Conservation (phyloP, 2,888 invertebrate species). For the Caenorhabditis plicata region DNA sequence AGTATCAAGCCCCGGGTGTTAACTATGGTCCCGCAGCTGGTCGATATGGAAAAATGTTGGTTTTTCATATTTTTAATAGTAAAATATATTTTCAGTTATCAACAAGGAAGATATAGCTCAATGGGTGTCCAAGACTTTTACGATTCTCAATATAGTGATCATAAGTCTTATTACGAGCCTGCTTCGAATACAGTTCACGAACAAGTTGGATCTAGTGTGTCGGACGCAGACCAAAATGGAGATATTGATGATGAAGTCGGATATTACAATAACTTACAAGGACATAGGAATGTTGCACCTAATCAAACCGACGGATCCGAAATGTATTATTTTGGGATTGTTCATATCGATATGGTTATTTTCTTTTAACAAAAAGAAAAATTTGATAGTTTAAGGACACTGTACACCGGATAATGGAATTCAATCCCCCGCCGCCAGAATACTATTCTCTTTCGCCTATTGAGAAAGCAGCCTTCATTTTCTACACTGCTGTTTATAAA, state of each 20-base stretch:
- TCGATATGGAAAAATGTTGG: slow-evolving; percentile 9
- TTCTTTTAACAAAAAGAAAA: slow-evolving; percentile 12
- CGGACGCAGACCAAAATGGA: slow-evolving; percentile 22
- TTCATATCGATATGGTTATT: slow-evolving; percentile 26
- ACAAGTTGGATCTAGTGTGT: slow-evolving; percentile 18
- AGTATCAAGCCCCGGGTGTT: background rate
- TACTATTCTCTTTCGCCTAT: slow-evolving; percentile 35
- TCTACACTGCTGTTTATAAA: slow-evolving; percentile 43
- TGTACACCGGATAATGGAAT: slow-evolving; percentile 10
- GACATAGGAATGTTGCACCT: background rate
- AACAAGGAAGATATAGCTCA: slow-evolving; percentile 22
- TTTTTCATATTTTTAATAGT: slow-evolving; percentile 1
- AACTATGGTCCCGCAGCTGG: background rate
- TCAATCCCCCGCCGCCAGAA: slow-evolving; percentile 36
- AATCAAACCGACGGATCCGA: slow-evolving; percentile 2
- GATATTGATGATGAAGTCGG: slow-evolving; percentile 41
- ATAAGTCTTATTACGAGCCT: slow-evolving; percentile 7
- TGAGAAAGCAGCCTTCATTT: slow-evolving; percentile 53
- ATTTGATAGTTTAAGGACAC: slow-evolving; percentile 12
- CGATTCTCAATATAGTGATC: slow-evolving; percentile 1
- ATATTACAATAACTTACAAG: slow-evolving; percentile 15
- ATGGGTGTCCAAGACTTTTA: slow-evolving; percentile 15
- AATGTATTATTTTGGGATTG: slow-evolving; percentile 41
- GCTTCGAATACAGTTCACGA: background rate
- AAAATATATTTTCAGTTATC: slow-evolving; percentile 3